Evolutionary conservation across 2,888 invertebrate species (phyloP).

Genomic region (Cantharis lateralis): DNA sequence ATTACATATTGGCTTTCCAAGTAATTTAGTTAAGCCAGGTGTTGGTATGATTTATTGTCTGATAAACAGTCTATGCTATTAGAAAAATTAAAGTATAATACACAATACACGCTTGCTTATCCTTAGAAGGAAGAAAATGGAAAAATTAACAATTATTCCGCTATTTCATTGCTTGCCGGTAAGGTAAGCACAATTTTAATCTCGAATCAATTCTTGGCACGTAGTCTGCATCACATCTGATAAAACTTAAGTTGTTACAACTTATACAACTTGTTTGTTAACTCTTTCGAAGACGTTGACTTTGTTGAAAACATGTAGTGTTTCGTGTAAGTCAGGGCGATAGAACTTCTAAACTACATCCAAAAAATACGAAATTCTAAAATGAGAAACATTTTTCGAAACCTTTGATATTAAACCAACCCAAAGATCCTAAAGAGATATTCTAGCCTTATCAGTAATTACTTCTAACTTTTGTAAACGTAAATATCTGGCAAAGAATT

Average conservation of each 20-base stretch:
- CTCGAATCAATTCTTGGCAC: background rate
- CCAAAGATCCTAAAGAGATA: background rate
- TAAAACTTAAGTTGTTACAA: background rate
- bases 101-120: background rate
- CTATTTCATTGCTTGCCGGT: background rate
- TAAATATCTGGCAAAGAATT: background rate
- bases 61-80: conserved; percentile 5
- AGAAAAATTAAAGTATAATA: background rate
- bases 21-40: conserved; percentile 51
- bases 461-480: background rate
- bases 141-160: background rate
- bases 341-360: background rate
- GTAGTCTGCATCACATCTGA: background rate
- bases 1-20: conserved; percentile 27
- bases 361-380: background rate
- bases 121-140: background rate
- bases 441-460: background rate
- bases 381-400: background rate
- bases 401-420: background rate
- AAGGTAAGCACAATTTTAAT: background rate
- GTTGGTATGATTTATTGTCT: conserved; percentile 50
- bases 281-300: background rate
- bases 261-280: background rate
- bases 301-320: background rate
- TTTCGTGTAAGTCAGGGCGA: background rate